Evolutionary conservation across 2,113 vertebrate species (phyloP), one percentile per base, ranked within the genome.

Genomic region (Misgurnus anguillicaudatus): DNA sequence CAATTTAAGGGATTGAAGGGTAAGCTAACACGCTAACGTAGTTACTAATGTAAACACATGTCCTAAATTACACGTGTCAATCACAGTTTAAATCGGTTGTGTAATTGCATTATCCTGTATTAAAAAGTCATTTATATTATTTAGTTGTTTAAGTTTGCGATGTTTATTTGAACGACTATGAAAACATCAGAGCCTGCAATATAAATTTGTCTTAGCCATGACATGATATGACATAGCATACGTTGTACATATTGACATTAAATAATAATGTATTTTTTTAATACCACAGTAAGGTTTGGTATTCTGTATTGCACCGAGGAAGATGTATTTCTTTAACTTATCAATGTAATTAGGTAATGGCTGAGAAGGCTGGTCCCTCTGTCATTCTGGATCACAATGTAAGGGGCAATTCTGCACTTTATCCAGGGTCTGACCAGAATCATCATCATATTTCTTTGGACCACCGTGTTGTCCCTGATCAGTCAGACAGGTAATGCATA

Each of bases 281-380:
- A 14, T 14, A 8, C 10, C 17, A 41, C 13, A 42, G 3, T 47
- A 13, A 48, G 10, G 24, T 0, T 24, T 19, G 10, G 19, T 48
- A 9, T 38, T 9, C 1, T 4, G 5, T 4, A 45, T 19, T 51
- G n/a, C 9, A 8, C 58, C 17, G n/a, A 11, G 42, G 4, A 21
- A 48, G 3, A 31, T 60, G 63, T 10, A 66, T 21, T 41, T 63
- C 17, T 61, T 17, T 39, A 19, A 16, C 45, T 2, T 39, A 13
- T 3, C 5, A 45, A 4, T 72, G 36, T 38, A 48, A 47, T 64
- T 16, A 83, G 78, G 60, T n/a, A 10, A 77, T 83, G 82, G 60
- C 67, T 62, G 82, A 80, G 8, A 73, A 77, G 60, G 9, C 19
- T 72, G 42, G 4, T 7, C 11, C 60, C 11, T 41, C 58, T 60